Conservation (phyloP, 2,797 vertebrate genomes). For the Acipenser ruthenus region DNA sequence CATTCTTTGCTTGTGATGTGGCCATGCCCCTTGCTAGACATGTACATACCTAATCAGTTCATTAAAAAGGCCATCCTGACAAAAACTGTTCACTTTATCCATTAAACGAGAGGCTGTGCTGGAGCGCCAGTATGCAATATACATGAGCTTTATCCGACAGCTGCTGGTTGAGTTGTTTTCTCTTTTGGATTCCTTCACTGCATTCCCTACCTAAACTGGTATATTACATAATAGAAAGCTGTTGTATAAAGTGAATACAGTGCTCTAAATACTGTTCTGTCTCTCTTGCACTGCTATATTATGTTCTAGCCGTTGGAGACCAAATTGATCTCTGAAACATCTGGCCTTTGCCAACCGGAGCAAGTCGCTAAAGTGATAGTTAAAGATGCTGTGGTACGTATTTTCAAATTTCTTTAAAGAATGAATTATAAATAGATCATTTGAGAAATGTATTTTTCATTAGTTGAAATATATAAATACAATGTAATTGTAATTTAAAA, state of each 20-base stretch:
- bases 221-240: background rate
- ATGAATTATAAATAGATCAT: no score
- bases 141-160: no score
- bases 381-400: conserved; percentile 84
- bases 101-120: no score
- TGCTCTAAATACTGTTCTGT: background rate
- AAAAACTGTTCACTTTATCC: no score
- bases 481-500: no score
- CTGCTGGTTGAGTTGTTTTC: no score
- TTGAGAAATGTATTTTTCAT: no score
- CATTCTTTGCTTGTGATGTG: background rate
- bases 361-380: conserved; percentile 90
- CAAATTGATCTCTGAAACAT: conserved; percentile 86
- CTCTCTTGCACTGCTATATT: background rate
- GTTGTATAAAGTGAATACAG: background rate
- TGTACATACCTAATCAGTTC: no score
- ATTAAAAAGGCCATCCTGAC: no score
- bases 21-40: background rate
- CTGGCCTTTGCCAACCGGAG: conserved; percentile 85
- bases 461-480: no score
- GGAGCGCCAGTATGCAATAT: no score
- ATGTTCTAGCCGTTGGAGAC: conserved; percentile 81
- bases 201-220: background rate
- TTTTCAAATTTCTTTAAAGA: no score
- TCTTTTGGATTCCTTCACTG: background rate